These are phyloP conservation scores for Dysmachus trigonus DNA, from an alignment of 2,888 invertebrate species.

Conservation along the genomic window DNA sequence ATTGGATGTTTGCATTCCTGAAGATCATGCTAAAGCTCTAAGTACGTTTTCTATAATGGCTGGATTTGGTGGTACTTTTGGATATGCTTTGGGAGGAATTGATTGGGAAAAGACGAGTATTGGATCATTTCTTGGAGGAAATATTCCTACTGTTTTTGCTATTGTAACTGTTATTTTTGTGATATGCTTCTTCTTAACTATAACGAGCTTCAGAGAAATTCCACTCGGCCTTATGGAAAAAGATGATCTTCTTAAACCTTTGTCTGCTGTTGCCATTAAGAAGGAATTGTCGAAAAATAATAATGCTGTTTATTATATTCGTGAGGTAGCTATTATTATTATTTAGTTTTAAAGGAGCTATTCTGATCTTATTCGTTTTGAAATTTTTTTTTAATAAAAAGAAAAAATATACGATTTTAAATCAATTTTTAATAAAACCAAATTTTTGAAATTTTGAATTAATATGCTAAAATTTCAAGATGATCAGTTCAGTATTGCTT, in stretches of 20 bases:
- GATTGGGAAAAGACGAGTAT: constrained; percentile 69
- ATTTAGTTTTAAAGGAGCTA: too few relatives aligned
- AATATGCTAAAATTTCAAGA: too few relatives aligned
- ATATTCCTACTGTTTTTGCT: constrained; percentile 69
- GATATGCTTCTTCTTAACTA: constrained; percentile 67
- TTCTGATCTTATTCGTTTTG: too few relatives aligned
- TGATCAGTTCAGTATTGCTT: too few relatives aligned
- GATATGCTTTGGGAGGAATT: constrained; percentile 69
- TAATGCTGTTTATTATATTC: constrained; percentile 58
- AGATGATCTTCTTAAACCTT: constrained; percentile 59
- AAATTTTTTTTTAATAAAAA: too few relatives aligned
- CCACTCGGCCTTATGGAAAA: constrained; percentile 64
- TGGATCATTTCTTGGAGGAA: constrained; percentile 67
- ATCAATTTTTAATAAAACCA: too few relatives aligned
- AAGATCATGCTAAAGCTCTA: constrained; percentile 70
- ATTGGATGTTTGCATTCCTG: constrained; percentile 70
- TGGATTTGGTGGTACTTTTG: constrained; percentile 71
- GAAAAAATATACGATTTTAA: too few relatives aligned
- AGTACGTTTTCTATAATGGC: constrained; percentile 73
- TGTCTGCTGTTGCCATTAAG: constrained; percentile 59
- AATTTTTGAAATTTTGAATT: too few relatives aligned
- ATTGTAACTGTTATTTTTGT: constrained; percentile 69
- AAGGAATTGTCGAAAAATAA: constrained; percentile 59
- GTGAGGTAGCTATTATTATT: constrained; percentile 56
- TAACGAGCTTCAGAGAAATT: constrained; percentile 70